Conservation (phyloP, 2,113 vertebrate species). For the Henicopernis longicauda region DNA sequence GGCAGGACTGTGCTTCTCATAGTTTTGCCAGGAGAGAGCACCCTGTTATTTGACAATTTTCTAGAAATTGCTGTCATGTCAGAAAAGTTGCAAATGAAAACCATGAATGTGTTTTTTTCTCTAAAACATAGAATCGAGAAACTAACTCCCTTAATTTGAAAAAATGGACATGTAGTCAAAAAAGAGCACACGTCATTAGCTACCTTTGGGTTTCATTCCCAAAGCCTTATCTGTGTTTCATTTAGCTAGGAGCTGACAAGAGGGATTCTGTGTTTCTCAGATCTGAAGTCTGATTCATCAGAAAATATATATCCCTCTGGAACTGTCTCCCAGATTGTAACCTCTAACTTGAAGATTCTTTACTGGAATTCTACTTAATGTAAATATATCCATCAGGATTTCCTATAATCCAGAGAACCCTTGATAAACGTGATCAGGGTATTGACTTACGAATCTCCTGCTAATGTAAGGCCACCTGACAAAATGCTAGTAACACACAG, state of each 20-base stretch:
- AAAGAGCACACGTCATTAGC: neutral
- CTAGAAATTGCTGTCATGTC: neutral
- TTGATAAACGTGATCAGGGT: neutral
- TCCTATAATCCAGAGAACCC: neutral
- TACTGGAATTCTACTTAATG: neutral
- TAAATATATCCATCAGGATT: neutral
- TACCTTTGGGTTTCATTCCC: neutral
- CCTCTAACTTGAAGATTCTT: neutral
- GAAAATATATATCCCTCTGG: neutral
- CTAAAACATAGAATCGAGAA: neutral
- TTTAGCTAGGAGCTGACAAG: neutral
- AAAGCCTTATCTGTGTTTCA: neutral
- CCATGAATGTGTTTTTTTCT: neutral
- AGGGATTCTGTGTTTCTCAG: neutral
- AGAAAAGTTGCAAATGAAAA: neutral
- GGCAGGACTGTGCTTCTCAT: neutral
- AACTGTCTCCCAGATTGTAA: neutral
- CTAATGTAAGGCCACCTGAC: neutral
- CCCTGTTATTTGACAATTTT: neutral
- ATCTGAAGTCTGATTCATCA: neutral
- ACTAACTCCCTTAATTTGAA: neutral
- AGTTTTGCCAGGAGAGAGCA: neutral
- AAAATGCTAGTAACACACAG: neutral
- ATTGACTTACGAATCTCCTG: neutral
- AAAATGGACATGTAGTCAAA: neutral